phyloP scores from a whole-genome alignment of 2,888 invertebrate species.

The Pseudanteris insignis region DNA sequence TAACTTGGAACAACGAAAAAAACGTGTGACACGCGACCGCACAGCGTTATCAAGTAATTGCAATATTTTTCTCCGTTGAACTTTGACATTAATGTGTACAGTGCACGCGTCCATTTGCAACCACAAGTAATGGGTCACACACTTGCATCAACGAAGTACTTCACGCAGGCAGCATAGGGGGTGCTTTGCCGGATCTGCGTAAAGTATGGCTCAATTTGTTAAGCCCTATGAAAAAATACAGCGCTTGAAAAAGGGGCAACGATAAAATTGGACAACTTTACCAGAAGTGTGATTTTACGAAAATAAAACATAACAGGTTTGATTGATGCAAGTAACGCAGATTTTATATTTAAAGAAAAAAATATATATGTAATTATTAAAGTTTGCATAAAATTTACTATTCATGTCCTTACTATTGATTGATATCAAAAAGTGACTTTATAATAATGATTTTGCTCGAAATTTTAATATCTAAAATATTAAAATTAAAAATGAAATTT shows the following conservation, averaged over 20 bases:
- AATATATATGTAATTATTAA: too few relatives aligned
- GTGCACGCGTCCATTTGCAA: slow-evolving; percentile 55
- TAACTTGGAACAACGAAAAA: slow-evolving; percentile 17
- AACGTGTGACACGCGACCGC: slow-evolving; percentile 29
- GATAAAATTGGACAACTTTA: too few relatives aligned
- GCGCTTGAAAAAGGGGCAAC: slow-evolving; percentile 33
- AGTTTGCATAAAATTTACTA: too few relatives aligned
- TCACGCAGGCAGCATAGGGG: slow-evolving; percentile 49
- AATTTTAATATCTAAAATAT: too few relatives aligned
- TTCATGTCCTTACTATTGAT: too few relatives aligned
- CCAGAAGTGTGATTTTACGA: too few relatives aligned
- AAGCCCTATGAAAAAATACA: slow-evolving; percentile 45
- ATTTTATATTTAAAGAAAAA: too few relatives aligned
- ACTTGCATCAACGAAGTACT: slow-evolving; percentile 48
- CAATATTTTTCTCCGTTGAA: slow-evolving; percentile 39
- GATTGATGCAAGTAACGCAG: too few relatives aligned
- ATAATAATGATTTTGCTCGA: too few relatives aligned
- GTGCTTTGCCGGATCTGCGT: slow-evolving; percentile 33
- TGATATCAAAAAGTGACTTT: too few relatives aligned
- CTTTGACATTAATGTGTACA: slow-evolving; percentile 54
- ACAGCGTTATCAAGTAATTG: slow-evolving; percentile 42
- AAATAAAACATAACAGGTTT: too few relatives aligned
- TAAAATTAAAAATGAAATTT: too few relatives aligned
- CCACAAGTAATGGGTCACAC: slow-evolving; percentile 56
- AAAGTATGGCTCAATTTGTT: slow-evolving; percentile 60